Conservation (phyloP, 1,140 invertebrate species). For the Meloidogyne floridensis region DNA sequence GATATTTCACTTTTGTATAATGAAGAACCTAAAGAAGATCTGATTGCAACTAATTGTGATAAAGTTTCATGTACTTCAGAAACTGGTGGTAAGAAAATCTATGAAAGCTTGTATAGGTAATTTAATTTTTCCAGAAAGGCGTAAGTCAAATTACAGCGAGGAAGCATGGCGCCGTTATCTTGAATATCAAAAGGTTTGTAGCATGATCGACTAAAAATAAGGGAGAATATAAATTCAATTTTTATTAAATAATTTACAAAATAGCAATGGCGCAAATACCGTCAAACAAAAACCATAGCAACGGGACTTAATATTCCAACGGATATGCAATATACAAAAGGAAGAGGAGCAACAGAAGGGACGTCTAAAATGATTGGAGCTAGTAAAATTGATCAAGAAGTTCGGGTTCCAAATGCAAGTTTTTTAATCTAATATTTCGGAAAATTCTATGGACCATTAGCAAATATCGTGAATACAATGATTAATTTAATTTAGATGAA, state of each 20-base stretch:
- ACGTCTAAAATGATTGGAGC: neutral
- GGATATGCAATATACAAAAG: neutral
- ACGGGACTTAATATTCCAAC: neutral
- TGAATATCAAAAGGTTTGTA: constrained; percentile 61
- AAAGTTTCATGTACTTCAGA: neutral
- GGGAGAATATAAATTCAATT: neutral
- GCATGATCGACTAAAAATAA: neutral
- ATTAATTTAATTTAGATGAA: no score
- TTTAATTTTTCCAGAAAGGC: constrained; percentile 2
- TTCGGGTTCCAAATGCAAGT: neutral
- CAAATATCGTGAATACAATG: no score
- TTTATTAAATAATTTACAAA: neutral
- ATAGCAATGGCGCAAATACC: constrained; percentile 34
- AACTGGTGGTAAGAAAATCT: neutral
- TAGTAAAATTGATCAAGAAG: neutral
- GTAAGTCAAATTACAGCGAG: constrained; percentile 53
- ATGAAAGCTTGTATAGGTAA: neutral
- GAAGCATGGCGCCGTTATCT: constrained; percentile 63
- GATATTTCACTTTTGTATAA: neutral
- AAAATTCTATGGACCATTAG: no score
- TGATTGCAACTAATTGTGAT: neutral
- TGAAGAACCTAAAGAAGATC: neutral
- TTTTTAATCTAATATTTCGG: no score
- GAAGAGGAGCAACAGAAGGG: neutral
- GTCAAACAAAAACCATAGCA: constrained; percentile 14